Conservation (phyloP, 2,888 invertebrate species). For the Eristalis arbustorum region DNA sequence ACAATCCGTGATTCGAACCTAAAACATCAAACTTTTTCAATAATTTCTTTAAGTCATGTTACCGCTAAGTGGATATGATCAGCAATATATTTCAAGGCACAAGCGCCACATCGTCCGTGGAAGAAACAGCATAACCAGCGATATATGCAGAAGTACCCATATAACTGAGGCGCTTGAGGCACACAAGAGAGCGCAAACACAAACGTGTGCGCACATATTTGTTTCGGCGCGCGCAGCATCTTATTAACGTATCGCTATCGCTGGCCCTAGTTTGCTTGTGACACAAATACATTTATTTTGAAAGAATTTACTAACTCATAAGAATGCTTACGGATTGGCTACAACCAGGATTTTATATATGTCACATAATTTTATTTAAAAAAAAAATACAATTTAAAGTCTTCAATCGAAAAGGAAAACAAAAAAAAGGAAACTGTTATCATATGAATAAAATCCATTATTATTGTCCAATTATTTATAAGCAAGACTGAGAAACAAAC, state of each 20-base stretch:
- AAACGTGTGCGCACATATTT: not conserved
- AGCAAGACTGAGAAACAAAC: conserved; percentile 66
- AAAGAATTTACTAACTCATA: conserved; percentile 27
- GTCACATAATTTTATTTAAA: conserved; percentile 9
- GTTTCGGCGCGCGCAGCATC: not conserved
- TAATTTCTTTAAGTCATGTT: conserved; percentile 45
- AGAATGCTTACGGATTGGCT: not conserved
- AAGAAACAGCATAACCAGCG: not conserved
- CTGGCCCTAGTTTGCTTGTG: conserved; percentile 18
- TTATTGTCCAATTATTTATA: conserved; percentile 58
- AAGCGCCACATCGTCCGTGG: not conserved
- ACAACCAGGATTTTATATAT: not conserved
- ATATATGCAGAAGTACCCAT: not conserved
- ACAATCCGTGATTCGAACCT: conserved; percentile 77
- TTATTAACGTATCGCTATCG: not conserved
- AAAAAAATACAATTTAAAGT: not conserved
- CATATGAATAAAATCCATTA: conserved; percentile 30
- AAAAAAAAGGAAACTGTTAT: conserved; percentile 13
- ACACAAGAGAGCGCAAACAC: not conserved
- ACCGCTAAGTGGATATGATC: conserved; percentile 26
- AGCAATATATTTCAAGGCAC: not conserved
- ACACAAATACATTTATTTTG: conserved; percentile 14
- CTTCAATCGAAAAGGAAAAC: not conserved
- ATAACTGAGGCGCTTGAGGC: not conserved
- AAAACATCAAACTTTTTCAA: conserved; percentile 49